These are phyloP conservation scores for Melanotaenia parkinsoni DNA, from an alignment of 2,797 vertebrate genomes.

Conservation along the genomic window DNA sequence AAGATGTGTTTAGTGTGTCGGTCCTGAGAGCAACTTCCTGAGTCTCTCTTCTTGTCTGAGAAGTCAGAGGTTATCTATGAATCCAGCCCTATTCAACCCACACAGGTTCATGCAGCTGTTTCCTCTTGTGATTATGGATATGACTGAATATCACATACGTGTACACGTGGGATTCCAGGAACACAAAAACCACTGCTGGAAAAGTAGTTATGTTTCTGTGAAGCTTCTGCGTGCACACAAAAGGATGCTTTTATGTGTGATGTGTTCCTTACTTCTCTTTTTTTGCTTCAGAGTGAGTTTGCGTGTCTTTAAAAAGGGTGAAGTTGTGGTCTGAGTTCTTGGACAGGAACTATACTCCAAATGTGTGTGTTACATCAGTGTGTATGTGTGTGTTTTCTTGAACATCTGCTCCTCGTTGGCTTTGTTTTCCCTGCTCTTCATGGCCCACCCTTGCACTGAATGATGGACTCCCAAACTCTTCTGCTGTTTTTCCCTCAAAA, in stretches of 20 bases:
- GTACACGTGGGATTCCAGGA: conserved; percentile 51
- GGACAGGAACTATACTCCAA: conserved; percentile 40
- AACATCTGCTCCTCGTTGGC: conserved; percentile 83
- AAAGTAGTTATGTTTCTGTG: conserved; percentile 14
- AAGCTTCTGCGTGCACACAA: conserved; percentile 18
- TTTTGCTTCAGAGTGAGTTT: conserved; percentile 20
- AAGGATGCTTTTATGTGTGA: conserved; percentile 22
- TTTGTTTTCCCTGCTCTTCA: conserved; percentile 71
- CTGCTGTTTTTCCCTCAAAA: conserved; percentile 21
- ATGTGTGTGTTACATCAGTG: conserved; percentile 28
- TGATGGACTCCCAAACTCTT: conserved; percentile 43
- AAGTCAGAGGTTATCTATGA: conserved; percentile 77
- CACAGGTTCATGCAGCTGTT: conserved; percentile 77
- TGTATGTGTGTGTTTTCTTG: conserved; percentile 39
- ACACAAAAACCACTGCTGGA: conserved; percentile 10
- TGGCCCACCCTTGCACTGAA: conserved; percentile 56
- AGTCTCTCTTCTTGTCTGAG: conserved; percentile 75
- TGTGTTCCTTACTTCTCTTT: conserved; percentile 27
- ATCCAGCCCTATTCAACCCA: conserved; percentile 45
- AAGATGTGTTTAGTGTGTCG: conserved; percentile 57
- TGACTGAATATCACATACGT: conserved; percentile 31
- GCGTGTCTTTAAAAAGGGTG: conserved; percentile 30
- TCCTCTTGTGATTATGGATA: conserved; percentile 73
- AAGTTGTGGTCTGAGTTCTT: conserved; percentile 36
- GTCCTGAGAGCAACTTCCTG: conserved; percentile 75